Evolutionary conservation across 1,140 invertebrate species (phyloP).

Genomic region (Drosophila funebris): DNA sequence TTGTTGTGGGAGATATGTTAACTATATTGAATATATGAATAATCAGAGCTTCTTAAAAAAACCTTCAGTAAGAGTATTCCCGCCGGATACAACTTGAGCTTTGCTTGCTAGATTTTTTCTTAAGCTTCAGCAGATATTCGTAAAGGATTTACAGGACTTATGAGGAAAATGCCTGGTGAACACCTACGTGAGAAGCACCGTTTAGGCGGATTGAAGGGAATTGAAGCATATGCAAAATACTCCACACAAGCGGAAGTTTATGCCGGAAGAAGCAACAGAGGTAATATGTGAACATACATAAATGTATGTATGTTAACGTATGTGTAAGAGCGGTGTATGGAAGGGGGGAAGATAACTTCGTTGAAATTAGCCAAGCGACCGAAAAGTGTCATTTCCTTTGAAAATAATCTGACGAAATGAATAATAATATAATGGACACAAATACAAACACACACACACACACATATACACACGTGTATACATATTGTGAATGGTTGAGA

Average conservation of each 20-base stretch:
- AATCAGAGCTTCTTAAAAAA: no score
- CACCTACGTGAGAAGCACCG: neutral
- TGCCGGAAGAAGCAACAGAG: constrained; percentile 30
- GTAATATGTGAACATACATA: constrained; percentile 11
- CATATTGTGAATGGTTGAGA: constrained; percentile 6
- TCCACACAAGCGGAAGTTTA: constrained; percentile 34
- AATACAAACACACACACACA: neutral
- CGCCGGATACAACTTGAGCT: no score
- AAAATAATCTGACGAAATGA: constrained; percentile 41
- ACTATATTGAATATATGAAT: no score
- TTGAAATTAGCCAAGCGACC: constrained; percentile 44
- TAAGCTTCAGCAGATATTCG: neutral
- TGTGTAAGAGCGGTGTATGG: neutral
- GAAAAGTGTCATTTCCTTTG: constrained; percentile 68
- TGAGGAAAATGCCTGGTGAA: neutral
- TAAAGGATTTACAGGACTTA: neutral
- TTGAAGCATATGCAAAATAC: constrained; percentile 26
- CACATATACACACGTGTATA: neutral
- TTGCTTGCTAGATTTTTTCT: no score
- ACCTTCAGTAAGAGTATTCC: no score
- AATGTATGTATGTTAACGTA: neutral
- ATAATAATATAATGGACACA: constrained; percentile 16
- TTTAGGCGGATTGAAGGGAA: constrained; percentile 7
- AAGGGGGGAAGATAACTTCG: neutral
- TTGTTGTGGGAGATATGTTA: no score